These are phyloP conservation scores for Mycalesis mineus DNA, from an alignment of 2,888 invertebrate genomes.

Conservation along the genomic window DNA sequence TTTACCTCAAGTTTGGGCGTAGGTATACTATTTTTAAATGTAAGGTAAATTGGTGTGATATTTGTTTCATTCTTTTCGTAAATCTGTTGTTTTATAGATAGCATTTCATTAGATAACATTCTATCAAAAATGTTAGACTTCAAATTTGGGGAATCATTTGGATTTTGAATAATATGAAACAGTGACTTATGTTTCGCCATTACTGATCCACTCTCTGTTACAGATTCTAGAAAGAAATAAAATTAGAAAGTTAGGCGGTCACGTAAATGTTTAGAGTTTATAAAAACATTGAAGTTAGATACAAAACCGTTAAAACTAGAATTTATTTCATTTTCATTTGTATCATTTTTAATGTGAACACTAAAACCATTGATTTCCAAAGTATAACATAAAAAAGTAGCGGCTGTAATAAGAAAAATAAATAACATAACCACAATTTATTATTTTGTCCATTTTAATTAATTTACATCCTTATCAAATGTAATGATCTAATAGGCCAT, in stretches of 20 bases:
- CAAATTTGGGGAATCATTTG: constrained; percentile 37
- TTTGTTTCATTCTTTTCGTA: constrained; percentile 43
- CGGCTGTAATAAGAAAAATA: constrained; percentile 51
- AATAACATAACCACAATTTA: constrained; percentile 64
- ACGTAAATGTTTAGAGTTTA: neutral
- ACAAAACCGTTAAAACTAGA: constrained; percentile 9
- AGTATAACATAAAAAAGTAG: constrained; percentile 33
- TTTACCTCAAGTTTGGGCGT: constrained; percentile 51
- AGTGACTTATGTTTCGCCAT: constrained; percentile 8
- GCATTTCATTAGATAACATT: constrained; percentile 59
- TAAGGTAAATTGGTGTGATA: constrained; percentile 34
- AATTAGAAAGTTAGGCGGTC: neutral
- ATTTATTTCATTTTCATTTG: neutral
- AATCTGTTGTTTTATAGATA: constrained; percentile 51
- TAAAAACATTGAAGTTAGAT: neutral
- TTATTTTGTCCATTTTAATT: constrained; percentile 50
- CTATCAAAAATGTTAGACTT: constrained; percentile 55
- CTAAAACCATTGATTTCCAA: constrained; percentile 33
- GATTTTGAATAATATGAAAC: constrained; percentile 10
- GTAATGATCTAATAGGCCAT: constrained; percentile 14
- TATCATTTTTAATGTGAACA: constrained; percentile 1
- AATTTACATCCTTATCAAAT: constrained; percentile 14
- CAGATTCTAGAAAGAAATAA: constrained; percentile 17
- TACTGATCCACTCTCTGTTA: constrained; percentile 6
- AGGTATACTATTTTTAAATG: constrained; percentile 35